These are phyloP conservation scores for Brachymystax lenok DNA, from an alignment of 2,797 vertebrate species.

Conservation along the genomic window DNA sequence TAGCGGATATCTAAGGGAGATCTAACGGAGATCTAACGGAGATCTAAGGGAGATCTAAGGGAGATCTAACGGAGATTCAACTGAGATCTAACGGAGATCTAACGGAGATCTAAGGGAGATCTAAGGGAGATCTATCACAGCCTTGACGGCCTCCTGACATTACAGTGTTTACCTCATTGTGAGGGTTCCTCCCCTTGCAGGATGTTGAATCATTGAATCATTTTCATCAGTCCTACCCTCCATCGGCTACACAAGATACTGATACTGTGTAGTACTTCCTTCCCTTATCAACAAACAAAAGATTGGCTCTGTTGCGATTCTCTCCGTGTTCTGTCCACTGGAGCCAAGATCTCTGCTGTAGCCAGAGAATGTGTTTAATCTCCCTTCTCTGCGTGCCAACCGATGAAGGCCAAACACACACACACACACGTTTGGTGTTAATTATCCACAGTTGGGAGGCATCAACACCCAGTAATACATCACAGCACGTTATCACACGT, in stretches of 20 bases:
- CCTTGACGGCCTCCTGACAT: not conserved
- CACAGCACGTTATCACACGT: not conserved
- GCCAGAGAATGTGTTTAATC: conserved; percentile 12
- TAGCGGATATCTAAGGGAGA: no score
- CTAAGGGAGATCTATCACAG: not conserved
- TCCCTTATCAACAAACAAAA: not conserved
- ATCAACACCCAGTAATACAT: not conserved
- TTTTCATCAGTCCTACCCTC: not conserved
- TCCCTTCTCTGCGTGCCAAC: conserved; percentile 1
- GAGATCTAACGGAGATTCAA: no score
- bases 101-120: no score
- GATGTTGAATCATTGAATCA: not conserved
- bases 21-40: no score
- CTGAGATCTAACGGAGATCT: no score
- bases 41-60: no score
- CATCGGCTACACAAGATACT: not conserved
- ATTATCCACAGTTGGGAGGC: conserved; percentile 1
- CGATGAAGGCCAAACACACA: conserved; percentile 1
- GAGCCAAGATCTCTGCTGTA: conserved; percentile 2
- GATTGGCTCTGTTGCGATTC: not conserved
- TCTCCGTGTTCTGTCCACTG: not conserved
- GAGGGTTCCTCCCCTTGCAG: not conserved
- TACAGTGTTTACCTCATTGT: not conserved
- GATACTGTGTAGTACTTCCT: not conserved
- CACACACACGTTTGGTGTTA: no score